Percentiles rank a stretch among this genome's conserved stretches.
phyloP scores from a whole-genome alignment of 2,888 invertebrate genomes.

The Acrobasis consociella region DNA sequence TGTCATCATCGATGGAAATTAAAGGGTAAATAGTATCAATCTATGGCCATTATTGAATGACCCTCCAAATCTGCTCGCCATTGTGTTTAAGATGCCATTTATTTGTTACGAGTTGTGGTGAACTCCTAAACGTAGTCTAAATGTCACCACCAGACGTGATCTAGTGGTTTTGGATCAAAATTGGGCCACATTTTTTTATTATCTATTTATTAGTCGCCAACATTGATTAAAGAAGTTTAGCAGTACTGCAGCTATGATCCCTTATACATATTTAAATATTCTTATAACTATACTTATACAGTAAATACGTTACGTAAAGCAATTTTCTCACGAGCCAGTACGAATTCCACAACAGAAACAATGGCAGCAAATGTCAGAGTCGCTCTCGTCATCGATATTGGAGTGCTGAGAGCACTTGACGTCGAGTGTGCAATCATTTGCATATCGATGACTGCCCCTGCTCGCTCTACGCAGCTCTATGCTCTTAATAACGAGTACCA shows the following conservation, averaged over 20 bases:
- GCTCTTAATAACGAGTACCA: constrained; percentile 4
- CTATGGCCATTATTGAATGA: constrained; percentile 33
- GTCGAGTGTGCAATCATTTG: constrained; percentile 64
- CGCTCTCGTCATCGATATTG: constrained; percentile 48
- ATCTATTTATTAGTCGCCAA: no score
- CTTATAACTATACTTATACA: neutral
- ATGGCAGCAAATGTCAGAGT: constrained; percentile 65
- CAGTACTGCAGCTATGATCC: no score
- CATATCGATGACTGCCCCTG: constrained; percentile 66
- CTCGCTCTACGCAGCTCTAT: neutral
- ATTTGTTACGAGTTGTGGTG: no score
- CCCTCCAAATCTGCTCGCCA: neutral
- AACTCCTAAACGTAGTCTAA: no score
- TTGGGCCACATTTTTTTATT: no score
- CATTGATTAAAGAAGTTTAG: no score
- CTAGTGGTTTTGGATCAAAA: no score
- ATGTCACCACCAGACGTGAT: no score
- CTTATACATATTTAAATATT: no score
- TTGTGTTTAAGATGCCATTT: no score
- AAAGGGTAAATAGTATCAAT: constrained; percentile 41
- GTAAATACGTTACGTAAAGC: neutral
- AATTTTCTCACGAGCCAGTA: constrained; percentile 30
- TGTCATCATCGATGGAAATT: constrained; percentile 43
- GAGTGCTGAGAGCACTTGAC: constrained; percentile 59
- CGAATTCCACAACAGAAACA: constrained; percentile 54